Evolutionary conservation across 2,113 vertebrate species (phyloP).

Genomic region (Halcyon malimbica): DNA sequence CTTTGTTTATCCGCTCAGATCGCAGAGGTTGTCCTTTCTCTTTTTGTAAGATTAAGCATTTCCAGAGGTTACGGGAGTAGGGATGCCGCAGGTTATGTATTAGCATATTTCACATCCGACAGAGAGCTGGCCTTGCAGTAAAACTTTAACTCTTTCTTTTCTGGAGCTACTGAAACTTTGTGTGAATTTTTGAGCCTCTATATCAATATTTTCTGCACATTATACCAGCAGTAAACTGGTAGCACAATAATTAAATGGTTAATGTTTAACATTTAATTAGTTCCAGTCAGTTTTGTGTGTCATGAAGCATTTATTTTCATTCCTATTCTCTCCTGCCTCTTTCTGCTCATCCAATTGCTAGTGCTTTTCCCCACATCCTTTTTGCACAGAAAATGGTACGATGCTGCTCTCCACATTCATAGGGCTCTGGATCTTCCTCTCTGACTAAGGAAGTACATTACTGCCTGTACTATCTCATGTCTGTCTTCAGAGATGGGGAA

Average conservation of each 20-base stretch:
- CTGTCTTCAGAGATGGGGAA: not conserved
- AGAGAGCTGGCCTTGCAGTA: not conserved
- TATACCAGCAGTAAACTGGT: not conserved
- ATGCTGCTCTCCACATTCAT: not conserved
- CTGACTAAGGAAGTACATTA: not conserved
- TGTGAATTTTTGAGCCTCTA: not conserved
- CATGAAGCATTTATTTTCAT: not conserved
- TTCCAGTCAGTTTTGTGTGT: not conserved
- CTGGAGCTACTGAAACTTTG: not conserved
- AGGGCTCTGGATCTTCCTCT: not conserved
- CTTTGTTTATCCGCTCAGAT: constrained; percentile 16
- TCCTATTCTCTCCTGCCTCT: not conserved
- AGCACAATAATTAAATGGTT: not conserved
- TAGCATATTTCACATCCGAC: not conserved
- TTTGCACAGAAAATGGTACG: not conserved
- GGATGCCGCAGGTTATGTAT: not conserved
- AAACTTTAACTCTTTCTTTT: constrained; percentile 6
- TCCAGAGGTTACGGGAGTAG: not conserved
- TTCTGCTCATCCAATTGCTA: not conserved
- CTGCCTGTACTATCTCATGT: not conserved
- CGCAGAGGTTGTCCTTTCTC: not conserved
- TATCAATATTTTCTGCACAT: not conserved
- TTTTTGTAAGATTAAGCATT: not conserved
- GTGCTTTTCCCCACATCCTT: not conserved
- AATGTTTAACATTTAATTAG: not conserved